Conservation (phyloP, 92 coral and sea anemone genomes). For the Diadumene lineata region DNA sequence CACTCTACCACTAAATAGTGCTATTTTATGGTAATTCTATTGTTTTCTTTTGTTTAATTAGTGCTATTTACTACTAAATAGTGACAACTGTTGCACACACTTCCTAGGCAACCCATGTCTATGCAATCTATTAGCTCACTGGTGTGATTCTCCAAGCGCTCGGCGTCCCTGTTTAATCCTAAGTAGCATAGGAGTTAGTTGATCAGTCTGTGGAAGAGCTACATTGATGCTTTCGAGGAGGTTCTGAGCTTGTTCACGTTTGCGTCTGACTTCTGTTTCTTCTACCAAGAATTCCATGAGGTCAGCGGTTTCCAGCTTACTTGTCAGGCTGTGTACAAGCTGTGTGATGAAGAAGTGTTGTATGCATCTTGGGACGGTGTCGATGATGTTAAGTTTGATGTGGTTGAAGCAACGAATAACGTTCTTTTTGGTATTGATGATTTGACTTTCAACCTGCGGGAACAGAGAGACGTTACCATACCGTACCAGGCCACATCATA, state of each 20-base stretch:
- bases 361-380: constrained; percentile 79
- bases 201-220: constrained; percentile 51
- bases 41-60: too few relatives aligned
- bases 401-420: constrained; percentile 70
- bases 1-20: too few relatives aligned
- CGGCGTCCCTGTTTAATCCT: constrained; percentile 41
- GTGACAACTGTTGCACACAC: too few relatives aligned
- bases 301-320: constrained; percentile 56
- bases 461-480: neutral
- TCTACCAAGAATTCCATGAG: constrained; percentile 61
- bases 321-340: constrained; percentile 55
- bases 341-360: constrained; percentile 67
- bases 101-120: too few relatives aligned
- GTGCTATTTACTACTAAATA: too few relatives aligned
- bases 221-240: constrained; percentile 37
- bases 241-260: constrained; percentile 34
- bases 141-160: neutral
- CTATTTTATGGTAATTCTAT: too few relatives aligned
- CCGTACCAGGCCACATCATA: too few relatives aligned
- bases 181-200: constrained; percentile 38
- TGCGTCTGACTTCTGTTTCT: constrained; percentile 51
- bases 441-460: constrained; percentile 48
- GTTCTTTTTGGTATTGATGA: constrained; percentile 57
- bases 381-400: constrained; percentile 67
- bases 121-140: neutral